These are phyloP conservation scores for Portunus trituberculatus DNA, from an alignment of 1,140 invertebrate genomes.

Conservation along the genomic window DNA sequence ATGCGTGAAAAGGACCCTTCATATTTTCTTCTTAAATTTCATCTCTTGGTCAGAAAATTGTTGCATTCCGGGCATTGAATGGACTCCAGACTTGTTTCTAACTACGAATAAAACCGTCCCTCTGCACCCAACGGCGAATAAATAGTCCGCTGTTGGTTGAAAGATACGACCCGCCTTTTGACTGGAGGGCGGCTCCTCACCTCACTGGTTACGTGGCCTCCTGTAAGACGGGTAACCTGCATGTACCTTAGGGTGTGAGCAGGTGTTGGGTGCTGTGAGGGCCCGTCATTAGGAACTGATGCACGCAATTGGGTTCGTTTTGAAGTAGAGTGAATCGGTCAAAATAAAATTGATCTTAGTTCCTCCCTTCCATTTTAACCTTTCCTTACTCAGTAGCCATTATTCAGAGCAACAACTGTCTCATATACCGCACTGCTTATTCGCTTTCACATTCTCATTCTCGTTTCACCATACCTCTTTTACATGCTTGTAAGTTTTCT, in stretches of 20 bases:
- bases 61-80: no score
- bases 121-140: neutral
- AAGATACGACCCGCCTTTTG: neutral
- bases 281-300: neutral
- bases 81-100: neutral
- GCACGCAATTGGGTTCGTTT: conserved; percentile 8
- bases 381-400: neutral
- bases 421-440: neutral
- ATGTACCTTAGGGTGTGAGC: neutral
- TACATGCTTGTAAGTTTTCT: neutral
- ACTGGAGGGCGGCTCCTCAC: neutral
- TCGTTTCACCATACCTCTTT: neutral
- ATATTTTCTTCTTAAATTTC: no score
- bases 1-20: no score
- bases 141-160: neutral
- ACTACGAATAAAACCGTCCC: neutral
- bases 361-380: neutral
- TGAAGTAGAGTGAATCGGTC: neutral
- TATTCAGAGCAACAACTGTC: conserved; percentile 7
- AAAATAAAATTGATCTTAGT: neutral
- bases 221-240: neutral
- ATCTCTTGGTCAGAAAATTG: no score
- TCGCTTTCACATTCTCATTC: neutral
- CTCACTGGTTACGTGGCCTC: neutral
- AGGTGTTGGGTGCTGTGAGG: neutral